phyloP scores from a whole-genome alignment of 2,888 invertebrate genomes.

The Chromoteleia sp. region DNA sequence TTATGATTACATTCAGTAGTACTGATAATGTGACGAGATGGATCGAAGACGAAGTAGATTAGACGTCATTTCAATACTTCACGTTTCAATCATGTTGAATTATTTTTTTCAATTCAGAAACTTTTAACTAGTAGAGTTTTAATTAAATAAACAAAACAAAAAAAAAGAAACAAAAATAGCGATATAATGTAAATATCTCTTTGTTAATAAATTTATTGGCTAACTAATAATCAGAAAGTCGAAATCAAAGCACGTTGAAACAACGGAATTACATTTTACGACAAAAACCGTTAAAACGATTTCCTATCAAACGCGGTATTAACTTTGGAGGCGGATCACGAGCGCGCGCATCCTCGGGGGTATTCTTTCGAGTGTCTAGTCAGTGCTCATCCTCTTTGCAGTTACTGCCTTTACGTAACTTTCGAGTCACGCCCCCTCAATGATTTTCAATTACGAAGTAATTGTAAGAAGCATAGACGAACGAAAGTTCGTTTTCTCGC shows the following conservation, averaged over 20 bases:
- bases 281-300: too few relatives aligned
- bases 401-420: constrained; percentile 61
- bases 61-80: constrained; percentile 32
- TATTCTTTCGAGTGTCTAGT: constrained; percentile 77
- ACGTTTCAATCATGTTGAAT: background rate
- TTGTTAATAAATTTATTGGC: too few relatives aligned
- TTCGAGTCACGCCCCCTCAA: constrained; percentile 75
- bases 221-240: too few relatives aligned
- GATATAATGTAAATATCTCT: too few relatives aligned
- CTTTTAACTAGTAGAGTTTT: too few relatives aligned
- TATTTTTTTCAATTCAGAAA: constrained; percentile 5
- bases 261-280: too few relatives aligned
- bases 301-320: constrained; percentile 8
- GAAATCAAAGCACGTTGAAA: too few relatives aligned
- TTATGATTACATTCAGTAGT: constrained; percentile 12
- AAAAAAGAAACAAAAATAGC: too few relatives aligned
- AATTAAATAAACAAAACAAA: too few relatives aligned
- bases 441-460: too few relatives aligned
- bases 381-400: constrained; percentile 75
- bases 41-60: constrained; percentile 35
- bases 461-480: too few relatives aligned
- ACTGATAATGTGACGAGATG: constrained; percentile 35
- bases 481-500: constrained; percentile 10
- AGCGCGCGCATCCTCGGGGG: constrained; percentile 76
- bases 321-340: constrained; percentile 77